These are phyloP conservation scores for Zaprionus camerounensis DNA, from an alignment of 1,140 invertebrate species.

Conservation along the genomic window DNA sequence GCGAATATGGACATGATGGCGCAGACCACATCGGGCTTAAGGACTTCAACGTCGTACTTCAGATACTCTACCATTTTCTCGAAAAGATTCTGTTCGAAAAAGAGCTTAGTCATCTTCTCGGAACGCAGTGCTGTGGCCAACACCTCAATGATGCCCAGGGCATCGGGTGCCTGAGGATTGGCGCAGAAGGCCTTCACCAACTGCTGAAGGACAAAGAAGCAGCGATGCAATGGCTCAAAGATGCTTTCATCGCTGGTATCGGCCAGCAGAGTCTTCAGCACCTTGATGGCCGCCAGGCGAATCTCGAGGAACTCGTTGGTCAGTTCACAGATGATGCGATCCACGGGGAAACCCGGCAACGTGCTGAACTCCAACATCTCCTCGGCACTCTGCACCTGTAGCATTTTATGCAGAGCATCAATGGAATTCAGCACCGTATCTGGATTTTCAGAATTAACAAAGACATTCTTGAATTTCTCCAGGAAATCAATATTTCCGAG, in stretches of 20 bases:
- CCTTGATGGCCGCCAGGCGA: conserved; percentile 56
- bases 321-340: conserved; percentile 74
- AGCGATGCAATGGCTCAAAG: conserved; percentile 55
- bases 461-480: conserved; percentile 59
- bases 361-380: conserved; percentile 60
- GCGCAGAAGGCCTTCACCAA: conserved; percentile 66
- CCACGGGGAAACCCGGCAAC: conserved; percentile 59
- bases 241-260: conserved; percentile 60
- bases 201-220: conserved; percentile 63
- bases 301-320: conserved; percentile 70
- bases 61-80: conserved; percentile 61
- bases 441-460: conserved; percentile 66
- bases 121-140: conserved; percentile 69
- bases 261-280: conserved; percentile 59
- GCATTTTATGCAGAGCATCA: conserved; percentile 64
- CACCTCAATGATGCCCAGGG: conserved; percentile 62
- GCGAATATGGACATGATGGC: conserved; percentile 69
- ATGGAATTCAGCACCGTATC: conserved; percentile 70
- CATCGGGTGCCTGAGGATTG: conserved; percentile 46
- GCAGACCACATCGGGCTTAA: conserved; percentile 52
- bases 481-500: conserved; percentile 55
- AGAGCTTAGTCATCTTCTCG: conserved; percentile 74
- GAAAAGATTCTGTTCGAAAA: conserved; percentile 79
- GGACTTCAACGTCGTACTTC: conserved; percentile 21
- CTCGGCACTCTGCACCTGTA: conserved; percentile 57